phyloP scores from a whole-genome alignment of 2,113 vertebrate species.

The Zosterops japonicus region DNA sequence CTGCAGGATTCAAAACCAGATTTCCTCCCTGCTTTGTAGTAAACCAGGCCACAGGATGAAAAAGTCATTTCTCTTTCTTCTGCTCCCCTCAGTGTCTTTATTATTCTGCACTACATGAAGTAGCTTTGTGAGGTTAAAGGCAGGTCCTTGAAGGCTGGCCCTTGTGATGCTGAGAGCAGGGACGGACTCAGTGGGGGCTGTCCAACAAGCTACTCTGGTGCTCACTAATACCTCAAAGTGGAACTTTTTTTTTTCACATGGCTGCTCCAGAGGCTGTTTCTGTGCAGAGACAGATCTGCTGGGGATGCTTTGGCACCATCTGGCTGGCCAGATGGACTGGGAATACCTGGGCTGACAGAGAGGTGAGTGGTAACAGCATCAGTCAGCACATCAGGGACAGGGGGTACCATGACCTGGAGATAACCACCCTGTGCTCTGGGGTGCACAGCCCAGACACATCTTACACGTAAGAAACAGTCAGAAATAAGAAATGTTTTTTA shows the following conservation, averaged over 20 bases:
- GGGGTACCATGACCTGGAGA: accelerated
- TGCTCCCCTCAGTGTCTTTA: background rate
- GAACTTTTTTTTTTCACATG: background rate
- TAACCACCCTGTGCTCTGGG: background rate
- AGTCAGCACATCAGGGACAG: background rate
- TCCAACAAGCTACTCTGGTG: background rate
- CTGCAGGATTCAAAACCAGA: background rate
- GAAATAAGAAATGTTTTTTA: background rate
- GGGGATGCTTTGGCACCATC: background rate
- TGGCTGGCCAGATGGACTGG: background rate
- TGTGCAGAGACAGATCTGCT: background rate
- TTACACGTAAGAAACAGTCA: accelerated
- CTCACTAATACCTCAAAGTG: background rate
- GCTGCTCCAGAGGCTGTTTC: background rate
- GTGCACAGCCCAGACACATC: accelerated
- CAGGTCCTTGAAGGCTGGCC: background rate
- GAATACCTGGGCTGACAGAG: background rate
- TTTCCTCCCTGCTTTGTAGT: background rate
- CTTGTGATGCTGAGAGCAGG: background rate
- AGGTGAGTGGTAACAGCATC: accelerated
- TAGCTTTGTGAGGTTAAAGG: background rate
- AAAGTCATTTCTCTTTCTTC: background rate
- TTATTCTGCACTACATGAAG: background rate
- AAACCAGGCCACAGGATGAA: background rate
- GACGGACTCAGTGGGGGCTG: background rate